A percentile compares a stretch with the other conserved stretches of the same genome.
These are phyloP conservation scores for Chironomus striatipennis DNA, from an alignment of 1,140 invertebrate genomes.

Conservation along the genomic window DNA sequence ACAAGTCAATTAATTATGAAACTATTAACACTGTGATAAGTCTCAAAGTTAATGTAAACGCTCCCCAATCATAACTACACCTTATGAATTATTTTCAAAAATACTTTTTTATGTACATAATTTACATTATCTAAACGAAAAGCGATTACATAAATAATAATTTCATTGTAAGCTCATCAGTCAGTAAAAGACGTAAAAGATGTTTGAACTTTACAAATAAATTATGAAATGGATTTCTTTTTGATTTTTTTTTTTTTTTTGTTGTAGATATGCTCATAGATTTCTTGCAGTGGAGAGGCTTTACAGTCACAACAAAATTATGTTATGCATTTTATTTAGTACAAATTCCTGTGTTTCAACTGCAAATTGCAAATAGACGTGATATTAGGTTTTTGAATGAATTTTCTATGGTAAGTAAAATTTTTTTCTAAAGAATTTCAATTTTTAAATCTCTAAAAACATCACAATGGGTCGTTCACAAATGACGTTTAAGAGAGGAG, in stretches of 20 bases:
- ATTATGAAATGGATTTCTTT: background rate
- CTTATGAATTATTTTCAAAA: too few relatives aligned
- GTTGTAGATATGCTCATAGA: slow-evolving; percentile 44
- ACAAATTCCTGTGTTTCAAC: slow-evolving; percentile 57
- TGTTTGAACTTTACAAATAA: background rate
- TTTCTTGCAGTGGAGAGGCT: slow-evolving; percentile 50
- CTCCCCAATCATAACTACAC: too few relatives aligned
- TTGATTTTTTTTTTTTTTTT: too few relatives aligned
- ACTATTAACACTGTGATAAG: too few relatives aligned
- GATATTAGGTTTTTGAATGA: slow-evolving; percentile 43
- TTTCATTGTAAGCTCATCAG: slow-evolving; percentile 21
- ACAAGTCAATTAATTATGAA: too few relatives aligned
- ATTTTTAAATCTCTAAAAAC: too few relatives aligned
- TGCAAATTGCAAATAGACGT: slow-evolving; percentile 52
- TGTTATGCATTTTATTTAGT: slow-evolving; percentile 58
- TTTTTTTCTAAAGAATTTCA: too few relatives aligned
- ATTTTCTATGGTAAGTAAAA: slow-evolving; percentile 47
- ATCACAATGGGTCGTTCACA: too few relatives aligned
- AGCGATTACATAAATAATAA: background rate
- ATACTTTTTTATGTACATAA: too few relatives aligned
- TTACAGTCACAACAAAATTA: slow-evolving; percentile 50
- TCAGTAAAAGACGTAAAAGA: background rate
- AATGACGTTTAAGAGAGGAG: too few relatives aligned
- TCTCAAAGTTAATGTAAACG: too few relatives aligned
- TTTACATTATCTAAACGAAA: too few relatives aligned